These are phyloP conservation scores for Sakesphorus luctuosus DNA, from an alignment of 2,113 vertebrate species.

Conservation along the genomic window DNA sequence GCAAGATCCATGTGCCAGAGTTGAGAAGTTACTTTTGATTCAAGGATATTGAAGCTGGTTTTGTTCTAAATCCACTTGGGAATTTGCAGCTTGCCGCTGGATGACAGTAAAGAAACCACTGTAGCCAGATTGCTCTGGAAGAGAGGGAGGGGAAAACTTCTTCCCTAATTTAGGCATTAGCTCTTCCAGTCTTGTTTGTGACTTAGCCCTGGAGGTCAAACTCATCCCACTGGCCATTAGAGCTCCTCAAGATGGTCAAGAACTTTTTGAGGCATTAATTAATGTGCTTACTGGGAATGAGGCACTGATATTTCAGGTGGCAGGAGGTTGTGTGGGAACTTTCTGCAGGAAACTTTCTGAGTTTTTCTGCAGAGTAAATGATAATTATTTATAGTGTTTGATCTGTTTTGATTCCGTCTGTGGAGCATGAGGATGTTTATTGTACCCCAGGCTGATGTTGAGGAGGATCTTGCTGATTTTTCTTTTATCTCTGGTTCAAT, in stretches of 20 bases:
- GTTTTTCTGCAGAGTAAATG: background rate
- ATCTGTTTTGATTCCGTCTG: background rate
- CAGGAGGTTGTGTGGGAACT: background rate
- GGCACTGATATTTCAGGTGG: background rate
- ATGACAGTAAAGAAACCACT: background rate
- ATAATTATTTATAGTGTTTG: background rate
- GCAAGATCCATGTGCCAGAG: background rate
- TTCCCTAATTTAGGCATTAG: constrained; percentile 39
- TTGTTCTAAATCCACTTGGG: background rate
- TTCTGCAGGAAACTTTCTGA: background rate
- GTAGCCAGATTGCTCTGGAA: background rate
- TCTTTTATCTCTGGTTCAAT: background rate
- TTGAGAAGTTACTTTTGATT: background rate
- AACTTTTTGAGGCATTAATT: background rate
- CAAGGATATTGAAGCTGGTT: background rate
- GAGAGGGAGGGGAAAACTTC: background rate
- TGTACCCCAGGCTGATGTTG: rapidly evolving
- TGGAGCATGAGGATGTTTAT: background rate
- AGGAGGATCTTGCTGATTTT: background rate
- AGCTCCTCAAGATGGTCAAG: background rate
- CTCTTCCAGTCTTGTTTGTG: background rate
- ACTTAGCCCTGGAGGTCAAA: background rate
- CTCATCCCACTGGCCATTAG: background rate
- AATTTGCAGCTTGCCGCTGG: background rate
- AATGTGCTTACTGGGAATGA: background rate